A percentile compares a stretch with the other conserved stretches of the same genome.
phyloP scores from a whole-genome alignment of 2,888 invertebrate genomes.

The Halictus ligatus region DNA sequence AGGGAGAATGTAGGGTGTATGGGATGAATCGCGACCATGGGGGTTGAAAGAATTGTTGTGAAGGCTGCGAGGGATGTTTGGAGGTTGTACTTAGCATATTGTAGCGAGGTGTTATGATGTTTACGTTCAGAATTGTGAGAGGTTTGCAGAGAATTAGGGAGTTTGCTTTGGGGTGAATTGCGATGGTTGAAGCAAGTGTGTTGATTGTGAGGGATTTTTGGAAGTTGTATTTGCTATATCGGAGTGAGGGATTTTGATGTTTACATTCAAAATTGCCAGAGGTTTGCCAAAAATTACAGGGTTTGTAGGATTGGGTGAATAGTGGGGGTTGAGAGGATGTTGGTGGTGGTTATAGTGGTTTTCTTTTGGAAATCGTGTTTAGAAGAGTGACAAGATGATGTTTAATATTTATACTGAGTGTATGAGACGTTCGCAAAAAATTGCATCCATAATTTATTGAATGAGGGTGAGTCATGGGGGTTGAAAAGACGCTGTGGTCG shows the following conservation, averaged over 20 bases:
- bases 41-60: neutral
- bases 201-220: too few relatives aligned
- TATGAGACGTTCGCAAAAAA: neutral
- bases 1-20: neutral
- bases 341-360: too few relatives aligned
- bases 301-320: neutral
- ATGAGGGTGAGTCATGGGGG: neutral
- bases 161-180: neutral
- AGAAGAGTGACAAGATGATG: too few relatives aligned
- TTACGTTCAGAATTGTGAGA: neutral
- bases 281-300: too few relatives aligned
- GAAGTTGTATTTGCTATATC: too few relatives aligned
- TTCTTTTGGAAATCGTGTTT: too few relatives aligned
- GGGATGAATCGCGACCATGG: neutral
- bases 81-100: neutral
- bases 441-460: neutral
- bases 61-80: neutral
- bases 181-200: neutral
- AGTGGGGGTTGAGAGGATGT: too few relatives aligned
- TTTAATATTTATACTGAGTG: neutral
- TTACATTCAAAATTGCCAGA: too few relatives aligned
- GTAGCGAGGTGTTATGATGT: neutral
- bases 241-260: too few relatives aligned
- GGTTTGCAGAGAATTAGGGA: neutral
- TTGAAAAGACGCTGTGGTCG: neutral